These are phyloP conservation scores for Prionace glauca DNA, from an alignment of 2,797 vertebrate genomes.

Conservation along the genomic window DNA sequence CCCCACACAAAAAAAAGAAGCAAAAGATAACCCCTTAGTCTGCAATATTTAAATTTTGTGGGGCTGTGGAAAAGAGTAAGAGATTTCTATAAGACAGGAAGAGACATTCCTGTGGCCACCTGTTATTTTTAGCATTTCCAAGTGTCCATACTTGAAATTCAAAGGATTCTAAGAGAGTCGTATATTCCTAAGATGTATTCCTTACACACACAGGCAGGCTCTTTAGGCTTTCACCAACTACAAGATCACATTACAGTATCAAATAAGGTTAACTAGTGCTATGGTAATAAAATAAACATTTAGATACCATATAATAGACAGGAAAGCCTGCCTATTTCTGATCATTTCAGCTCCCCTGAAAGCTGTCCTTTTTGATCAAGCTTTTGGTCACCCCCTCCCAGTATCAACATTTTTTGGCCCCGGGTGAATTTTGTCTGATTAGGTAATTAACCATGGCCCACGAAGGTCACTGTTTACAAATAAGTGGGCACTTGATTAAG, in stretches of 20 bases:
- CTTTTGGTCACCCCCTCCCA: neutral
- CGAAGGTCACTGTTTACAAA: no score
- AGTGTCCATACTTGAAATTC: conserved; percentile 20
- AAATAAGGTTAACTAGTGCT: neutral
- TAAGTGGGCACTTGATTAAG: no score
- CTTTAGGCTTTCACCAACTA: neutral
- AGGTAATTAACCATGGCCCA: no score
- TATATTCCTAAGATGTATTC: neutral
- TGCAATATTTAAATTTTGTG: neutral
- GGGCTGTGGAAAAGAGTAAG: neutral
- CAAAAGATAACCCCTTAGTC: neutral
- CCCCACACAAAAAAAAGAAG: no score
- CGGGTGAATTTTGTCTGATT: no score
- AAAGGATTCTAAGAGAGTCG: neutral
- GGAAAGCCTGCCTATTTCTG: neutral
- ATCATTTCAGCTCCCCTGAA: neutral
- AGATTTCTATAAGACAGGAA: neutral
- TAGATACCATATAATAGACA: neutral
- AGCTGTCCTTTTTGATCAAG: neutral
- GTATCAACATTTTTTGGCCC: no score
- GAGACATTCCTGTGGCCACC: neutral
- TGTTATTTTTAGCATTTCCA: neutral
- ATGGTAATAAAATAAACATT: neutral
- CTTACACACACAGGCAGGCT: neutral
- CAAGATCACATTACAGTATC: neutral